phyloP scores from a whole-genome alignment of 2,113 vertebrate species.

The Microcebus griseorufus region DNA sequence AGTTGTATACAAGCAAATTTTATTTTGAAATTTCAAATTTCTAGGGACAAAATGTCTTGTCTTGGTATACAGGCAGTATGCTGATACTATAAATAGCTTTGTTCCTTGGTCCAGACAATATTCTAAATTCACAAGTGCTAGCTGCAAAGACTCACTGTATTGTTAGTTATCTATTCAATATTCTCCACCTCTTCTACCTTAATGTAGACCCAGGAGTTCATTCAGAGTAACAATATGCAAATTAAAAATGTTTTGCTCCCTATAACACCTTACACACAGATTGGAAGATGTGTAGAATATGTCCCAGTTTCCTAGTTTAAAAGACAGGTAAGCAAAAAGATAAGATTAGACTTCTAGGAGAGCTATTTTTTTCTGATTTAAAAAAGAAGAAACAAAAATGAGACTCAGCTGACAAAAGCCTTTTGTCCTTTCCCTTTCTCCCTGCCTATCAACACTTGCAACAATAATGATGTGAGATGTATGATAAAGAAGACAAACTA shows the following conservation, averaged over 20 bases:
- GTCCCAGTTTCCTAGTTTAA: neutral
- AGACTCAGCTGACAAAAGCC: neutral
- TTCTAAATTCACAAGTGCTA: neutral
- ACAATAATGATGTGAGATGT: neutral
- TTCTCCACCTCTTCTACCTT: neutral
- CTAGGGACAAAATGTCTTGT: neutral
- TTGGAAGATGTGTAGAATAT: neutral
- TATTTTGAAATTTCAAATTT: slow-evolving; percentile 16
- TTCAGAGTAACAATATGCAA: neutral
- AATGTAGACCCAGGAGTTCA: neutral
- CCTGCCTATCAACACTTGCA: neutral
- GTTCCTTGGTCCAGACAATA: neutral
- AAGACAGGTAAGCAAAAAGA: neutral
- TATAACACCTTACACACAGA: neutral
- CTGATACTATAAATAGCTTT: neutral
- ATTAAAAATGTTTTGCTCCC: neutral
- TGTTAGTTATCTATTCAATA: neutral
- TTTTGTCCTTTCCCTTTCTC: neutral
- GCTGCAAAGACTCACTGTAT: neutral
- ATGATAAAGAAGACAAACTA: neutral
- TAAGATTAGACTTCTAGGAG: neutral
- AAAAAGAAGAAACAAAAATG: neutral
- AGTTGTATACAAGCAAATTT: neutral
- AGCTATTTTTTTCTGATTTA: neutral
- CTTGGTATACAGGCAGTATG: neutral